A percentile compares a stretch with the other conserved stretches of the same genome.
phyloP scores from a whole-genome alignment of 2,113 vertebrate genomes.

The Lepus timidus region DNA sequence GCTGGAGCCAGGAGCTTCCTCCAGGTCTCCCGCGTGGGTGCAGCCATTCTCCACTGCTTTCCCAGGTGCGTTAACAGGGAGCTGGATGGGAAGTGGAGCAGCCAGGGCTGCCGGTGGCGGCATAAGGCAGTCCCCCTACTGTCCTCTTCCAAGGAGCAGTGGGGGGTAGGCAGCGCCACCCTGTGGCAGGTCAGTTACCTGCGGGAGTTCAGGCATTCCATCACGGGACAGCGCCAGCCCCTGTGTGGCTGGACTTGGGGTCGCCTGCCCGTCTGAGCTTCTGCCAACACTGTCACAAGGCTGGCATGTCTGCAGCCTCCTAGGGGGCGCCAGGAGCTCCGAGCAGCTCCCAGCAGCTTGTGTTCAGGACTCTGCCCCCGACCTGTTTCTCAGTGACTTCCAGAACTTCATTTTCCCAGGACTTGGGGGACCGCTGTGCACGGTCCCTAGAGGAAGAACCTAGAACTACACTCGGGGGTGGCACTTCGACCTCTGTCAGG shows the following conservation, averaged over 20 bases:
- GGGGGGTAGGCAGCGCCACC: fast-evolving
- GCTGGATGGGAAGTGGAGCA: too few species aligned
- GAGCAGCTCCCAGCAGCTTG: fast-evolving
- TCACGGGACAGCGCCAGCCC: too few species aligned
- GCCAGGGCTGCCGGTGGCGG: too few species aligned
- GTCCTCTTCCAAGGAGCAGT: not conserved
- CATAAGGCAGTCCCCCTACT: too few species aligned
- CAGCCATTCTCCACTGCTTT: too few species aligned
- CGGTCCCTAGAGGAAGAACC: not conserved
- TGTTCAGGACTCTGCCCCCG: not conserved
- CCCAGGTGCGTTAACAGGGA: too few species aligned
- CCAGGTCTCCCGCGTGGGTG: too few species aligned
- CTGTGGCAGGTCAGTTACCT: not conserved
- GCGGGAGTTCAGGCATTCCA: not conserved
- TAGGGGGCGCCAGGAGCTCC: not conserved
- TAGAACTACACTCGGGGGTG: not conserved
- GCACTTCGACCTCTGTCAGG: not conserved
- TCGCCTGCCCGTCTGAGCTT: not conserved
- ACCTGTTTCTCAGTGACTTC: not conserved
- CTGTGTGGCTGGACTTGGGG: fast-evolving
- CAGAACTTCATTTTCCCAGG: fast-evolving
- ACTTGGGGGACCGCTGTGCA: fast-evolving
- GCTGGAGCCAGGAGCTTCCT: too few species aligned
- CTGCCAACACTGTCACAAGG: not conserved
- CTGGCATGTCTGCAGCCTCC: not conserved